These are phyloP conservation scores for Drosophila aldrichi DNA, from an alignment of 2,888 invertebrate species.

Conservation along the genomic window DNA sequence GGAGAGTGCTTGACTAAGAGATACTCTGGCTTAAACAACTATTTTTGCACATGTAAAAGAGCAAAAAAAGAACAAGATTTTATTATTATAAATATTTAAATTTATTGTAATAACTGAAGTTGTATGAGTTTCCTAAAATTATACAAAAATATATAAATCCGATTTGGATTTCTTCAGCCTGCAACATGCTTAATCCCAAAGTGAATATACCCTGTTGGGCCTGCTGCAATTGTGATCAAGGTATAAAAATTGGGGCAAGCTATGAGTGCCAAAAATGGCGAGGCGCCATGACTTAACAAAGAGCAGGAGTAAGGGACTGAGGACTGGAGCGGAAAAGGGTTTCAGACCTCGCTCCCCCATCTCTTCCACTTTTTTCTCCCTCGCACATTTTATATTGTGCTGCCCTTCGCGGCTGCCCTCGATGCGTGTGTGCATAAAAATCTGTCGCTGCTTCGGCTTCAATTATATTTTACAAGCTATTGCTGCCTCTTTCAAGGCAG, in stretches of 20 bases:
- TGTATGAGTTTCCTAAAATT: no score
- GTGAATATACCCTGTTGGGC: background rate
- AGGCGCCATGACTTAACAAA: slow-evolving; percentile 30
- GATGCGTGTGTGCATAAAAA: slow-evolving; percentile 64
- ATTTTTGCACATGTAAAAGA: no score
- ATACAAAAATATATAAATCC: no score
- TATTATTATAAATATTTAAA: no score
- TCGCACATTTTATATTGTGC: slow-evolving; percentile 37
- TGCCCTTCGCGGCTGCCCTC: slow-evolving; percentile 10
- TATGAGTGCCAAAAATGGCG: slow-evolving; percentile 42
- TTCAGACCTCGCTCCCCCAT: slow-evolving; percentile 22
- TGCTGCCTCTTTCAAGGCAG: slow-evolving; percentile 62
- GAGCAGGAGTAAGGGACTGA: background rate
- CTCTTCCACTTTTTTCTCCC: background rate
- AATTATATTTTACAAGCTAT: slow-evolving; percentile 80
- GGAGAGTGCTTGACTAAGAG: background rate
- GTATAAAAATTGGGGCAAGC: slow-evolving; percentile 23
- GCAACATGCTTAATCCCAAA: background rate
- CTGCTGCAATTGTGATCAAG: background rate
- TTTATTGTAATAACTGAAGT: no score
- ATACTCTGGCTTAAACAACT: background rate
- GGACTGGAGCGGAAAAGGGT: slow-evolving; percentile 58
- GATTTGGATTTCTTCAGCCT: background rate
- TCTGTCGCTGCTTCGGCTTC: slow-evolving; percentile 74
- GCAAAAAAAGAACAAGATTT: no score